phyloP scores from a whole-genome alignment of 2,888 invertebrate genomes.

The Dryobotodes eremita region DNA sequence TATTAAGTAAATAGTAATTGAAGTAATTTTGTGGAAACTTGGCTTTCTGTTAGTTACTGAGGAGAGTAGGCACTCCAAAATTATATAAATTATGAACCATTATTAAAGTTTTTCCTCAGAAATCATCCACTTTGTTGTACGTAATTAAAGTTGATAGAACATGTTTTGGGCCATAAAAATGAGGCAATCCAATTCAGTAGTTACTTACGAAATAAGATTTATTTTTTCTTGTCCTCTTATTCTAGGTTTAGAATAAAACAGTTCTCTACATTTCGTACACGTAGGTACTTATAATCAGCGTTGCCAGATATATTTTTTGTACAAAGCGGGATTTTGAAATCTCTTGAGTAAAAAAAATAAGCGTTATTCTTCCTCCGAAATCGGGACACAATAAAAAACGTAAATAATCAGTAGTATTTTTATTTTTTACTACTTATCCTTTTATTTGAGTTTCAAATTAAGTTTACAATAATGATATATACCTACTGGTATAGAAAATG shows the following conservation, averaged over 20 bases:
- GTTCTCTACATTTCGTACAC: background rate
- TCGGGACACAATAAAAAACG: no score
- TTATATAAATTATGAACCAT: background rate
- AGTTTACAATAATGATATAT: no score
- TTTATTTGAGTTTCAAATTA: no score
- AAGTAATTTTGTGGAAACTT: constrained; percentile 1
- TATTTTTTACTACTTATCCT: no score
- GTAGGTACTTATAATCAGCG: background rate
- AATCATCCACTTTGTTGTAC: background rate
- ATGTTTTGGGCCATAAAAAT: background rate
- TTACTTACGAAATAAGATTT: background rate
- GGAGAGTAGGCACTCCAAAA: background rate
- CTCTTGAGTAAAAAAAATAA: no score
- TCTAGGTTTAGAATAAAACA: background rate
- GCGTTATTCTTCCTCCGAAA: no score
- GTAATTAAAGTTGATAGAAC: background rate
- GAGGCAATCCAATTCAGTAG: background rate
- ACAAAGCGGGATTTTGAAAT: no score
- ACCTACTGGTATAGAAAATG: no score
- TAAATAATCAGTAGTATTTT: no score
- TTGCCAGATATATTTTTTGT: no score
- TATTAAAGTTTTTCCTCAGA: background rate
- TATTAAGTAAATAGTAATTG: background rate
- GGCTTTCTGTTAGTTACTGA: background rate
- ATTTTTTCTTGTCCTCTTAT: background rate